Conservation (phyloP, 2,113 vertebrate genomes). For the Passerina amoena region DNA sequence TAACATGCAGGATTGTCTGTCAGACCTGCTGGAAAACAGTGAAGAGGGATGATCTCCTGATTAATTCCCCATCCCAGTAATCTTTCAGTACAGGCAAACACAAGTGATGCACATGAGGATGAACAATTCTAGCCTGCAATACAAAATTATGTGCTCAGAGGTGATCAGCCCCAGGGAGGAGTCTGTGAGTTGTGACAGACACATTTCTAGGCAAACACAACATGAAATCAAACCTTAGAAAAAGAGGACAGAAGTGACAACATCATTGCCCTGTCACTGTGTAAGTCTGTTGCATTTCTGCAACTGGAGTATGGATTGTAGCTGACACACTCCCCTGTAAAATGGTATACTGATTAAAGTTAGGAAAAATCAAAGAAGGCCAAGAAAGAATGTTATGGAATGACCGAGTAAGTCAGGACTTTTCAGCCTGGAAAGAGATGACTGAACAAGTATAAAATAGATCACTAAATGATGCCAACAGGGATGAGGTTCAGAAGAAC, state of each 20-base stretch:
- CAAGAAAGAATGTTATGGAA: neutral
- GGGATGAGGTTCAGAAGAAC: neutral
- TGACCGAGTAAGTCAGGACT: neutral
- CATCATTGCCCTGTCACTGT: neutral
- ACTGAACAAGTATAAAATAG: rapidly evolving
- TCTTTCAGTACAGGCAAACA: neutral
- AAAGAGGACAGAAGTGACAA: neutral
- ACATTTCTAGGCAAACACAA: neutral
- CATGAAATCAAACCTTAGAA: neutral
- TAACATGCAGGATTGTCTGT: neutral
- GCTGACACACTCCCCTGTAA: neutral
- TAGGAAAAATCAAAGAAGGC: neutral
- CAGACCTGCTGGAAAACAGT: neutral
- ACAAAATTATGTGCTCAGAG: neutral
- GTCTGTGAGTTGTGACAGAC: neutral
- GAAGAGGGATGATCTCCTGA: neutral
- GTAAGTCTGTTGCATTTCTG: neutral
- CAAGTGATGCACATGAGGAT: neutral
- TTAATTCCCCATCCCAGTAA: neutral
- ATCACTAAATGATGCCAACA: neutral
- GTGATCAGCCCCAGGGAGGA: neutral
- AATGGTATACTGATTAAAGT: neutral
- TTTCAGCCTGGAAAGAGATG: neutral
- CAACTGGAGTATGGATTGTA: neutral
- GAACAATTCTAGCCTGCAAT: neutral